Evolutionary conservation across 2,888 invertebrate species (phyloP), one percentile per base, ranked within the genome.

Genomic region (Drosophila cracens): DNA sequence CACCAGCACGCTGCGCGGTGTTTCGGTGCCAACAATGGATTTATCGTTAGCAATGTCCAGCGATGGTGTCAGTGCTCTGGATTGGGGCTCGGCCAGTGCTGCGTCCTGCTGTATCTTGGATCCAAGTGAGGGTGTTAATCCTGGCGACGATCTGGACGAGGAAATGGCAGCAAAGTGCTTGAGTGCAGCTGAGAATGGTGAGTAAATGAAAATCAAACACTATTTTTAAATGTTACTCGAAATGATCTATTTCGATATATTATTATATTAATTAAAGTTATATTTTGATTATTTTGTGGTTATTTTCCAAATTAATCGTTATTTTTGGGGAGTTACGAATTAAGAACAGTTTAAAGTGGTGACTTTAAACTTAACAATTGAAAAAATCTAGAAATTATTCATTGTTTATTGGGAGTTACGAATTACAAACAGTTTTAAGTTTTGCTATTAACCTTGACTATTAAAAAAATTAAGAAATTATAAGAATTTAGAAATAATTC

Each of bases 111-210:
- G 82, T 51, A 70, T 82, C 18, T 34, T 89, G 73, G 90, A 90
- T 68, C 65, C 73, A 4, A 82, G 74, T 40, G 87, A 82, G 31
- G 82, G 46, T 46, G 21, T 79, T 2, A 85, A 87, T 81, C 81
- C 84, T 2, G 87, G 87, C 48, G 93, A 92, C 59, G 92, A 92
- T n/a, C 62, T 92, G n/a, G 91, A 82, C n/a, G 92, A 91, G 56
- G 87, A 91, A 61, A 86, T 86, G 79, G 85, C 91, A 18, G 90
- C 90, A 18, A 92, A 91, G 56, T 92, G 92, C 51, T 64, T 92
- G 36, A 90, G 76, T 64, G 92, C 92, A 57, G 93, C 92, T 3
- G 91, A 92, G 74, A 90, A 81, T 79, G 92, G 92, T 92, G 73
- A 92, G 92, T 90, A 4, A 16, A 46, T 25, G 2, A 46, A 46